Base-by-base conservation (phyloP, 2,797 vertebrate genomes). In the Sebastolobus altivelis region DNA sequence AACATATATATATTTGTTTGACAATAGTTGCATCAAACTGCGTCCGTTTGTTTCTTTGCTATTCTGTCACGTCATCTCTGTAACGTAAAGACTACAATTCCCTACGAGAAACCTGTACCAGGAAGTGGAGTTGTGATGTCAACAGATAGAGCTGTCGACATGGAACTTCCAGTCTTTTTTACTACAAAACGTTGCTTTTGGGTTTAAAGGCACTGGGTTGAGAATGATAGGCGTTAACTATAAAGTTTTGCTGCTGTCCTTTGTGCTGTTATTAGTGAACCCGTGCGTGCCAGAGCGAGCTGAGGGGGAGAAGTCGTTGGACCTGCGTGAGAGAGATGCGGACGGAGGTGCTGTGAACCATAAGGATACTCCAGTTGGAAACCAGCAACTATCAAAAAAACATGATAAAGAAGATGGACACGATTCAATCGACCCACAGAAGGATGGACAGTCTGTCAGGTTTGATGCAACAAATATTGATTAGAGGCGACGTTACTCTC, bases 81-180 rank as follows among this genome's bases (percentile, higher is more conserved):
- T n/a, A 43, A 22, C 2, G 1, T 14, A 29, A 80, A 72, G 60
- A 95, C 93, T 94, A 92, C 94, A 91, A 86, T 18, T 89, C 79
- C 93, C 92, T 1, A 3, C 8, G 5, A 8, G 22, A 33, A 9
- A 3, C 40, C n/a, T 5, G 25, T 8, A 91, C 82, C 84, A 72
- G 94, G 94, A 96, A 94, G 52, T 82, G 46, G 18, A 72, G 52
- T 18, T 35, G 43, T 75, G 72, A 87, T 72, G 89, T 89, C 81
- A 87, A 80, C 81, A 88, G 22, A 40, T 18, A 72, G 65, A 74
- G 80, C 81, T 63, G 82, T 88, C 65, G 92, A 93, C 68, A 92
- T 93, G 92, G 88, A 85, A 46, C 52, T 55, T 49, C 3, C 43
- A 9, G 67, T 72, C 9, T 71, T 75, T 73, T 89, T 75, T 31